Percentiles rank a stretch among this genome's conserved stretches.
Conservation (phyloP, 2,113 vertebrate genomes). For the Bufo gargarizans region DNA sequence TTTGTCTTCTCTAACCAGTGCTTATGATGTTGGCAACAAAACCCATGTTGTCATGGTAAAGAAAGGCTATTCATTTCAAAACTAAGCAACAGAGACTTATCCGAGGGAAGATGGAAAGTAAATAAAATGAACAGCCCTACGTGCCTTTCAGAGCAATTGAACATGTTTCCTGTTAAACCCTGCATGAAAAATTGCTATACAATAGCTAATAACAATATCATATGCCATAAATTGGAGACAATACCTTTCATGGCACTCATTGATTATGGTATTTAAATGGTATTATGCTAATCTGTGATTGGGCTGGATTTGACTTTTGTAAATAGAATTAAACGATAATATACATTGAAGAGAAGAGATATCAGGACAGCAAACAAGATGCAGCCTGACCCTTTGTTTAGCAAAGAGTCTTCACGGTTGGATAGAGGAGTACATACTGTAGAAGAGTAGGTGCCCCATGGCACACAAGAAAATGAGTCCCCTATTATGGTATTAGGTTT, state of each 20-base stretch:
- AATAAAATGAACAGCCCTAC: constrained; percentile 28
- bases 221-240: neutral
- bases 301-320: too few relatives aligned
- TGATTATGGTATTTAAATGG: neutral
- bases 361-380: too few relatives aligned
- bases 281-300: too few relatives aligned
- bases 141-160: constrained; percentile 18
- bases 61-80: constrained; percentile 21
- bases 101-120: constrained; percentile 24
- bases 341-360: too few relatives aligned
- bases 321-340: too few relatives aligned
- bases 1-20: constrained; percentile 10
- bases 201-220: neutral
- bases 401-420: too few relatives aligned
- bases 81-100: constrained; percentile 40
- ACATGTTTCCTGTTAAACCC: constrained; percentile 33
- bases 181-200: constrained; percentile 27
- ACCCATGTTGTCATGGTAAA: constrained; percentile 48
- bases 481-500: too few relatives aligned
- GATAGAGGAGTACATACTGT: too few relatives aligned
- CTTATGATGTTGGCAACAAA: constrained; percentile 37
- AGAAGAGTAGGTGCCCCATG: too few relatives aligned
- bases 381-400: too few relatives aligned
- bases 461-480: too few relatives aligned
- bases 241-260: neutral